Base-by-base conservation (phyloP, 2,113 vertebrate species). In the Pelusios castaneus region DNA sequence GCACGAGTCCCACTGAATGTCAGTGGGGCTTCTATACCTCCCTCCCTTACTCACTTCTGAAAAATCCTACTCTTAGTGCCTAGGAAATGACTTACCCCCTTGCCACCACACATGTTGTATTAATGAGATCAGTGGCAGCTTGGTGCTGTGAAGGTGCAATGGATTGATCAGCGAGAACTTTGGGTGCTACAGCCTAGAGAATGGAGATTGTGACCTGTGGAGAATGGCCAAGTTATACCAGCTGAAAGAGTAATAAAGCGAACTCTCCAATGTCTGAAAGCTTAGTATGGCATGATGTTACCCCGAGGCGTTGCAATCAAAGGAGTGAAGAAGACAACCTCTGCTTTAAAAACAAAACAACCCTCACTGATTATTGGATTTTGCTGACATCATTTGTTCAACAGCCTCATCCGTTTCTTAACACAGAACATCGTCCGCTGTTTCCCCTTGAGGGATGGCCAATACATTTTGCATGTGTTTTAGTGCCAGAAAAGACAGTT, bases 141-240 rank as follows among this genome's bases (percentile, higher is more conserved):
- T 58, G 56, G 29, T 58, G 51, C 14, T 52, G 13, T 17, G n/a
- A 70, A 38, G 63, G n/a, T 70, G 8, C 63, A 70, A 38, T 25
- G 43, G 73, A 76, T 12, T 76, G 41, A 45, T 45, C 24, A 45
- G 73, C 14, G 41, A 8, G 63, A 27, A 45, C 25, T 4, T 76
- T 76, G 43, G 73, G 11, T 27, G 73, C 73, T 8, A 29, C 41
- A 45, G 73, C 73, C 41, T 8, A 25, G 3, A 81, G 41, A 79
- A 75, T 0, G 4, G 3, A 9, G 25, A 60, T 51, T 5, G 1
- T 9, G 58, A 51, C 29, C 0, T 0, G 19, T 49, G 13, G 10
- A 73, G 70, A 63, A 75, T 60, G 38, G 8, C 29, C 38, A 54
- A 77, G 43, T 31, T 76, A 83, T 94, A 82, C 22, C 31, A 73